These are phyloP conservation scores for Sarcoramphus papa DNA, from an alignment of 2,797 vertebrate genomes.

Conservation along the genomic window DNA sequence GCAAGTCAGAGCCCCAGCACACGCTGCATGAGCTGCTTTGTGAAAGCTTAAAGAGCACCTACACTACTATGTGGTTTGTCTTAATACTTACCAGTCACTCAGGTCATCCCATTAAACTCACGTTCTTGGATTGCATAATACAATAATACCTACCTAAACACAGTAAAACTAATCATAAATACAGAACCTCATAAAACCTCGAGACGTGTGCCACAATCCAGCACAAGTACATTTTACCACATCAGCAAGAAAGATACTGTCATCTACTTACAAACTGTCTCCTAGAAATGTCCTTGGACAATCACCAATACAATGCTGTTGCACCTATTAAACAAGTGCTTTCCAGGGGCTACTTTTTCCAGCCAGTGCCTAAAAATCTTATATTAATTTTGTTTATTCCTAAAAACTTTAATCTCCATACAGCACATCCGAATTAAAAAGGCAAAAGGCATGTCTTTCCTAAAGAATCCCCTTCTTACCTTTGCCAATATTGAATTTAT, in stretches of 20 bases:
- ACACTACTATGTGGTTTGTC: neutral
- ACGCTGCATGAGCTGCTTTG: neutral
- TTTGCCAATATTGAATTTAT: slow-evolving; percentile 91
- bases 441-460: neutral
- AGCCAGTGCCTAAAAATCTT: neutral
- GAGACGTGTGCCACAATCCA: neutral
- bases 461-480: slow-evolving; percentile 72
- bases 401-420: neutral
- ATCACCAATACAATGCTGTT: neutral
- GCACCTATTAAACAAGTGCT: neutral
- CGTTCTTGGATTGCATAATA: neutral
- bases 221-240: neutral
- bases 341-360: neutral
- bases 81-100: neutral
- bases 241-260: neutral
- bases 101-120: neutral
- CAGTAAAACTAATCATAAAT: neutral
- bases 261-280: neutral
- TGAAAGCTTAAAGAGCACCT: neutral
- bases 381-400: neutral
- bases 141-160: neutral
- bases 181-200: neutral
- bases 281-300: neutral
- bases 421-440: neutral
- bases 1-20: neutral